Conservation (phyloP, 2,797 vertebrate genomes). For the Gadopsis marmoratus region DNA sequence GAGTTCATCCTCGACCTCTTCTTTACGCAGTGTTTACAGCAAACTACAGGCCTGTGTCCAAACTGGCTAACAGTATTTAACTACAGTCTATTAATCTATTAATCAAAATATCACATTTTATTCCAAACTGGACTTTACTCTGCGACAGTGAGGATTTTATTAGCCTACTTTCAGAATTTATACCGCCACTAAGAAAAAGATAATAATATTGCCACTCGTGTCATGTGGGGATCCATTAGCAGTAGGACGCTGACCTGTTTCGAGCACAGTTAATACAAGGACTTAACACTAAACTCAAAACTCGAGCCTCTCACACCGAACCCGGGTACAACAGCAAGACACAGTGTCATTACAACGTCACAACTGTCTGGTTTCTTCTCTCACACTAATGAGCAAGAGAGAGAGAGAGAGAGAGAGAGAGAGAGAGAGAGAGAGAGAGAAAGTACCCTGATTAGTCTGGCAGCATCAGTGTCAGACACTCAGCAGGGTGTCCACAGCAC, state of each 20-base stretch:
- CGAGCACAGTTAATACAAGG: neutral
- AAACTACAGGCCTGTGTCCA: neutral
- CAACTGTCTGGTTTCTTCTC: slow-evolving; percentile 68
- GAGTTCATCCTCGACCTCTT: neutral
- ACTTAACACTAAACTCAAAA: slow-evolving; percentile 26
- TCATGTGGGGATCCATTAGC: slow-evolving; percentile 1
- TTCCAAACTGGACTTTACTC: neutral
- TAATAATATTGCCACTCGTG: neutral
- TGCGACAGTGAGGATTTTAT: neutral
- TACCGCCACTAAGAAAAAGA: neutral
- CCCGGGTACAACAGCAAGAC: slow-evolving; percentile 38
- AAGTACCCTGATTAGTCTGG: slow-evolving; percentile 88
- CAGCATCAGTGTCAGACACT: slow-evolving; percentile 87
- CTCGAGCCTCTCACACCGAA: slow-evolving; percentile 24
- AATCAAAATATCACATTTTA: neutral
- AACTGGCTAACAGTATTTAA: neutral
- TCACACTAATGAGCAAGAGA: slow-evolving; percentile 75
- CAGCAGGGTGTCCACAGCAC: slow-evolving; percentile 77
- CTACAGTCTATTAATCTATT: neutral
- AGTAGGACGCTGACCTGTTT: slow-evolving; percentile 41
- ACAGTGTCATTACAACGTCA: slow-evolving; percentile 62
- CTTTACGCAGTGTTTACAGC: neutral
- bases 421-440: neutral
- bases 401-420: slow-evolving; percentile 40
- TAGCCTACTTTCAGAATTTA: neutral